phyloP scores from a whole-genome alignment of 2,113 vertebrate genomes.

The Deroptyus accipitrinus region DNA sequence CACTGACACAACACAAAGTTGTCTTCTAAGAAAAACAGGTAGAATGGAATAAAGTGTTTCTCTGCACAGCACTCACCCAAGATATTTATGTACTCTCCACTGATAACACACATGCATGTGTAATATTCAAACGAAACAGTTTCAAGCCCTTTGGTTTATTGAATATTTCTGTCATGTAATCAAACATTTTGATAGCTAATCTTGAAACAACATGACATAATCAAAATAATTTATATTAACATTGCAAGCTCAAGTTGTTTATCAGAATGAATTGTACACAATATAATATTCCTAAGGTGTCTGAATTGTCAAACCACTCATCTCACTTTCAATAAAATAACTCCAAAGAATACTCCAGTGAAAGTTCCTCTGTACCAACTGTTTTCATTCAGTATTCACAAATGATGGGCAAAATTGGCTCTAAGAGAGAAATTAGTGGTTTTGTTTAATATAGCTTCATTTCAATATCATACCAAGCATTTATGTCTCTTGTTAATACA shows the following conservation, averaged over 20 bases:
- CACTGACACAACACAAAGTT: not conserved
- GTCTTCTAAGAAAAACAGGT: not conserved
- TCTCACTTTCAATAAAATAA: not conserved
- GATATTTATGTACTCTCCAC: not conserved
- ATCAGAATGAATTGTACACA: not conserved
- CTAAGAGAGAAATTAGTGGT: not conserved
- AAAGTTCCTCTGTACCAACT: not conserved
- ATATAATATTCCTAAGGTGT: not conserved
- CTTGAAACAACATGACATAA: not conserved
- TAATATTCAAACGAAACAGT: not conserved
- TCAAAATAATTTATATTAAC: not conserved
- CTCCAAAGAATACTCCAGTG: not conserved
- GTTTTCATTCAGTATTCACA: not conserved
- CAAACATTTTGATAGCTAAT: not conserved
- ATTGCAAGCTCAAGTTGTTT: not conserved
- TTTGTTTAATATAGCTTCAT: not conserved
- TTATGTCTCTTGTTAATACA: not conserved
- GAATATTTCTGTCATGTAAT: not conserved
- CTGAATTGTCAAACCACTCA: not conserved
- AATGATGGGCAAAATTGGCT: not conserved
- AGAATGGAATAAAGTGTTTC: not conserved
- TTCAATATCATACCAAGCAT: not conserved
- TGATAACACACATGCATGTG: not conserved
- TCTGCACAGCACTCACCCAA: not conserved
- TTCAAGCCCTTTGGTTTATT: not conserved